Percentiles rank a stretch among this genome's conserved stretches.
phyloP scores from a whole-genome alignment of 2,113 vertebrate genomes.

The Hyperopisus bebe region DNA sequence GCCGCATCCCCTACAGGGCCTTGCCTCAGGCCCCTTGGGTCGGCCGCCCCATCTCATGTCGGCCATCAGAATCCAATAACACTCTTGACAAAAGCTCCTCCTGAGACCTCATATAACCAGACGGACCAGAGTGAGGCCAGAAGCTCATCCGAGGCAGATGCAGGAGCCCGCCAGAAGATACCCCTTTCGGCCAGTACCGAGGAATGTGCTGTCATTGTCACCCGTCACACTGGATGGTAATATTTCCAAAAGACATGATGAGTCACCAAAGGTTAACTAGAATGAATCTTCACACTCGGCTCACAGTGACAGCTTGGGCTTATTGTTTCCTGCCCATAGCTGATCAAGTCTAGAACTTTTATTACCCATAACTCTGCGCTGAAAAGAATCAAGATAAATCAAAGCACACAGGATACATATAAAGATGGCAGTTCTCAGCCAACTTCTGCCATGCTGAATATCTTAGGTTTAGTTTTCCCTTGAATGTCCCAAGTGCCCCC shows the following conservation, averaged over 20 bases:
- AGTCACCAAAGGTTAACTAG: constrained; percentile 19
- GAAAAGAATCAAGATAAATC: not conserved
- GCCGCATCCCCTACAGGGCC: not conserved
- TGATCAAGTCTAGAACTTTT: not conserved
- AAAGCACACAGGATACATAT: not conserved
- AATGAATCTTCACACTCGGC: not conserved
- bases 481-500: not conserved
- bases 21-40: not conserved
- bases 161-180: not conserved
- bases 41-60: not conserved
- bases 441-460: not conserved
- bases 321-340: not conserved
- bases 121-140: not conserved
- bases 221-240: not conserved
- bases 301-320: not conserved
- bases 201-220: not conserved
- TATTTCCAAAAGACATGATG: not conserved
- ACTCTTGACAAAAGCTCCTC: not conserved
- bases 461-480: not conserved
- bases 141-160: not conserved
- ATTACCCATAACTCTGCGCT: not conserved
- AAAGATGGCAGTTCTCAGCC: not conserved
- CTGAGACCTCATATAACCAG: not conserved
- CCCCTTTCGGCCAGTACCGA: not conserved
- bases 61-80: not conserved